Conservation (phyloP, 1,140 invertebrate genomes). For the Archivesica marissinica region DNA sequence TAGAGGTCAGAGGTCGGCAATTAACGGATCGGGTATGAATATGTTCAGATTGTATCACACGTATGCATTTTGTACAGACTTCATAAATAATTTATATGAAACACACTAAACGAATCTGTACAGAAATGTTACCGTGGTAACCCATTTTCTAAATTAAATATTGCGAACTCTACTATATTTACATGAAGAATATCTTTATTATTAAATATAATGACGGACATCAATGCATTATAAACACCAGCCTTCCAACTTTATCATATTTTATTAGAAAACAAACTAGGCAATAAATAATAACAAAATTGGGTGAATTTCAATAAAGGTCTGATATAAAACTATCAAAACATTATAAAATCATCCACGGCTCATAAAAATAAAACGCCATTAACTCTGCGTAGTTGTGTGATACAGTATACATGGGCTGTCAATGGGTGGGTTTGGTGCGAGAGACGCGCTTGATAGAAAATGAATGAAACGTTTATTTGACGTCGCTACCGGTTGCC, state of each 20-base stretch:
- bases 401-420: too few relatives aligned
- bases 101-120: not conserved
- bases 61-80: not conserved
- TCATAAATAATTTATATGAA: constrained; percentile 48
- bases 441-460: too few relatives aligned
- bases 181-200: not conserved
- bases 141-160: not conserved
- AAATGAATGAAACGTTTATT: too few relatives aligned
- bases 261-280: constrained; percentile 22
- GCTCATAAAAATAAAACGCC: not conserved
- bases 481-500: too few relatives aligned
- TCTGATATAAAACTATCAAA: constrained; percentile 1
- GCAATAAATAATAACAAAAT: constrained; percentile 25
- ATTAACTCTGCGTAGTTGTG: too few relatives aligned
- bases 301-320: constrained; percentile 16
- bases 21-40: constrained; percentile 32
- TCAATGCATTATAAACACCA: not conserved
- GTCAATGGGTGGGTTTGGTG: too few relatives aligned
- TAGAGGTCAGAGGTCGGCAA: not conserved
- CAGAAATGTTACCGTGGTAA: not conserved
- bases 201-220: not conserved
- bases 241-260: not conserved
- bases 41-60: not conserved
- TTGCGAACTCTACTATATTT: not conserved
- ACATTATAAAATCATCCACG: not conserved